Evolutionary conservation across 2,888 invertebrate genomes (phyloP), one percentile per base, ranked within the genome.

Genomic region (Athalia rosae): DNA sequence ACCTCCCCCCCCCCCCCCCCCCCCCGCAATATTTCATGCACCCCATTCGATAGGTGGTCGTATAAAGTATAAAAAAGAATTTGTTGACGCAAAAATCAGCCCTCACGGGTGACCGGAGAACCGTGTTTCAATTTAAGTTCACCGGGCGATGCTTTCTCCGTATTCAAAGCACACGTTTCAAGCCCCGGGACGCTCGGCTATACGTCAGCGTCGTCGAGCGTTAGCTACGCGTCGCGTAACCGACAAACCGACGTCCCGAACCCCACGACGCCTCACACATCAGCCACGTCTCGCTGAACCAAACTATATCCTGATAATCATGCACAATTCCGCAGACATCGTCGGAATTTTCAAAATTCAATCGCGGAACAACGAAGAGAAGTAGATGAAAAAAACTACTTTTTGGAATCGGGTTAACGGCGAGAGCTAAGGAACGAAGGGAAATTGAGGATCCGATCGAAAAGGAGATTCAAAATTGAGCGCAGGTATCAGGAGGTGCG

Each of bases 141-240:
- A 58, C 71, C 58, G 71, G 13, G 28, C 56, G 15, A 71, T 71
- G 71, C 58, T 56, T 58, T 56, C 45, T 28, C 15, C 58, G 58
- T 71, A 58, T 71, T 71, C 71, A 58, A 58, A 56, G 56, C 71
- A 56, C 71, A 71, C 58, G 71, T 71, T 58, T 58, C 50, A 69
- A 80, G 74, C 76, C 48, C 74, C 66, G 47, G 83, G 81, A 84
- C 83, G 86, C 78, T 81, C 43, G 74, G 80, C 82, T 80, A 85
- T 85, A 85, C 79, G 82, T 85, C 85, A 85, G 83, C 83, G 84
- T 84, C 83, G 81, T 69, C 80, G 77, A 77, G 79, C 79, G 83
- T 84, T 85, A 83, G 71, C 43, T 82, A 83, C 84, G 84, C 84
- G 81, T 83, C 81, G 81, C 81, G 79, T 83, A 81, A 77, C 80